A percentile compares a stretch with the other conserved stretches of the same genome.
Evolutionary conservation across 2,888 invertebrate species (phyloP).

Genomic region (Phortica magna): DNA sequence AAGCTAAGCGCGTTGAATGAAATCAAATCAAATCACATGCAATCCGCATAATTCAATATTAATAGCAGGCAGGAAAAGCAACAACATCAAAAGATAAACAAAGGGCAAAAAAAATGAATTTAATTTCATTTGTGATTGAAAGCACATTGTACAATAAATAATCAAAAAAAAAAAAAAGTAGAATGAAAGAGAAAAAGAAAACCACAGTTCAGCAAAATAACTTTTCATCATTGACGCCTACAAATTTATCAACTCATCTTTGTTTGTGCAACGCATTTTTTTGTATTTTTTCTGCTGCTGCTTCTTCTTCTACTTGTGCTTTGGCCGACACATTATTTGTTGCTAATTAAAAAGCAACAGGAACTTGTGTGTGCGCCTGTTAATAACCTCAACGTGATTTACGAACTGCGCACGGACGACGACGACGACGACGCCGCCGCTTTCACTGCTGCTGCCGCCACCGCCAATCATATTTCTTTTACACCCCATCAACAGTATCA

Average conservation of each 20-base stretch:
- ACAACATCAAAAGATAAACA: conserved; percentile 18
- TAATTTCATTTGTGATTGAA: background rate
- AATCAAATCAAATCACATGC: background rate
- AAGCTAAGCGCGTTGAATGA: background rate
- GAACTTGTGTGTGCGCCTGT: background rate
- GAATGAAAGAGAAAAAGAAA: background rate
- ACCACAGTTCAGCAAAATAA: background rate
- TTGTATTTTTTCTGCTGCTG: background rate
- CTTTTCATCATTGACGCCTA: conserved; percentile 2
- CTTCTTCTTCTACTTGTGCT: background rate
- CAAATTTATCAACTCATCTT: background rate
- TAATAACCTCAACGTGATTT: conserved; percentile 3
- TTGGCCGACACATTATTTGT: conserved; percentile 16
- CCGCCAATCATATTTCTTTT: conserved; percentile 21
- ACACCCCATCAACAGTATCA: background rate
- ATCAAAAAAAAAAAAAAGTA: background rate
- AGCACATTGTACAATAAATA: too few species aligned
- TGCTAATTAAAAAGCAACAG: conserved; percentile 20
- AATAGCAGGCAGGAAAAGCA: conserved; percentile 55
- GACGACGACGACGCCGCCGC: background rate
- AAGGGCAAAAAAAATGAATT: background rate
- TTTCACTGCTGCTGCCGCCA: background rate
- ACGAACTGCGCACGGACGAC: background rate
- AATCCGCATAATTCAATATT: conserved; percentile 41
- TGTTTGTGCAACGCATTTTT: background rate